Percentiles rank a stretch among this genome's conserved stretches.
phyloP scores from a whole-genome alignment of 1,140 invertebrate genomes.

The Psilanteris sp. region DNA sequence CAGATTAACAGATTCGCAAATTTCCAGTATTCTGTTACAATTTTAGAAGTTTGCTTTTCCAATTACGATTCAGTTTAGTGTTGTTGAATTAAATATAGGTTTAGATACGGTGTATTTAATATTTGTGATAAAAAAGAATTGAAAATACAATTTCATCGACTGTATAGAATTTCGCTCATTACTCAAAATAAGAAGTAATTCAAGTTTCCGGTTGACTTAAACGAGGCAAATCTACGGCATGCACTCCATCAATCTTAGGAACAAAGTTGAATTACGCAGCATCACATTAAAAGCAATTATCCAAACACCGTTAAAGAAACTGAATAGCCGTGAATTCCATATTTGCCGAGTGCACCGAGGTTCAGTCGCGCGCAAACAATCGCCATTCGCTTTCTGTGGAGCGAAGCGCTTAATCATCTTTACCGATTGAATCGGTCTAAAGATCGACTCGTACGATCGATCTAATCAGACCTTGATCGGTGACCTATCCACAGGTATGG shows the following conservation, averaged over 20 bases:
- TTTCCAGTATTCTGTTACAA: no score
- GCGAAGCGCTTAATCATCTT: conserved; percentile 49
- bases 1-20: no score
- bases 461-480: conserved; percentile 43
- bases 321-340: conserved; percentile 23
- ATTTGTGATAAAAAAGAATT: no score
- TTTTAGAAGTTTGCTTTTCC: no score
- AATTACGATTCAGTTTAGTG: no score
- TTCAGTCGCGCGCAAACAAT: conserved; percentile 14
- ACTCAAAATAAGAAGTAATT: neutral
- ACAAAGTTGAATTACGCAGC: neutral
- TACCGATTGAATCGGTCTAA: conserved; percentile 34
- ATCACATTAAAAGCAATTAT: conserved; percentile 39
- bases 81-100: no score
- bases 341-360: conserved; percentile 26
- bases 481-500: conserved; percentile 21
- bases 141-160: neutral
- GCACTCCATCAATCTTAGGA: conserved; percentile 12
- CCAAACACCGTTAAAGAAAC: conserved; percentile 13
- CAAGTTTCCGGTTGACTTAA: conserved; percentile 5
- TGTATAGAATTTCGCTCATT: neutral
- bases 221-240: neutral
- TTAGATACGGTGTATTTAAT: no score
- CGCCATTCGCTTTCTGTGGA: conserved; percentile 22
- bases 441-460: conserved; percentile 30